A percentile compares a stretch with the other conserved stretches of the same genome.
phyloP scores from a whole-genome alignment of 35 echinoderm and acorn worm genomes.

The Heliocidaris erythrogramma region DNA sequence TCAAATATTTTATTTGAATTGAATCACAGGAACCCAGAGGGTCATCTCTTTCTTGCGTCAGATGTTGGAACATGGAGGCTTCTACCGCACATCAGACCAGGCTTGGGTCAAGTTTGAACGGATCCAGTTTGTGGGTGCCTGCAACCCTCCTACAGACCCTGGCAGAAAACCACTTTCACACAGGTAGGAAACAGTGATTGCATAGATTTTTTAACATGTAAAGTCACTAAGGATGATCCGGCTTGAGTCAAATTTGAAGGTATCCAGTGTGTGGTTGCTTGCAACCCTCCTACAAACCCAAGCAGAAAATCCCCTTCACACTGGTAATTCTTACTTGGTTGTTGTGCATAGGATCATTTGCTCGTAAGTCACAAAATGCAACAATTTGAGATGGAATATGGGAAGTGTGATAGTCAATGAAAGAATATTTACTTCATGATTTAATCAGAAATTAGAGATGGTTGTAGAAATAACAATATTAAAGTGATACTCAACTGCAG shows the following conservation, averaged over 20 bases:
- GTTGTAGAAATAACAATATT: too few species aligned
- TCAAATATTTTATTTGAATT: background rate
- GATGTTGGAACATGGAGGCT: conserved; percentile 96
- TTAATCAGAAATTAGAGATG: background rate
- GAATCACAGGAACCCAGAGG: conserved; percentile 84
- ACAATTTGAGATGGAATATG: too few species aligned
- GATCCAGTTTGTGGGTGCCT: conserved; percentile 99
- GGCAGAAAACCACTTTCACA: conserved; percentile 97
- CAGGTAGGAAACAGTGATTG: conserved; percentile 54
- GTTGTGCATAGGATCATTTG: too few species aligned
- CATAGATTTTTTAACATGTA: background rate
- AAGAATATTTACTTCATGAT: background rate
- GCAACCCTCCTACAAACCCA: background rate
- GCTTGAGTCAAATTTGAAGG: background rate
- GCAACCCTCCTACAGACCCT: conserved; percentile 98
- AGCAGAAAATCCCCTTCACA: too few species aligned
- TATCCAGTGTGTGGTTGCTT: too few species aligned
- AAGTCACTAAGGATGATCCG: background rate
- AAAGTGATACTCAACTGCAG: too few species aligned
- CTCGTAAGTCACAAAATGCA: too few species aligned
- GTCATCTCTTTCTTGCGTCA: conserved; percentile 98
- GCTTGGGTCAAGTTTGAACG: conserved; percentile 92
- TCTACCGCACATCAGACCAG: conserved; percentile 92
- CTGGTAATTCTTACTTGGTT: too few species aligned
- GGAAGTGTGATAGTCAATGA: background rate